Conservation (phyloP, 2,113 vertebrate species). For the Vulpes lagopus region DNA sequence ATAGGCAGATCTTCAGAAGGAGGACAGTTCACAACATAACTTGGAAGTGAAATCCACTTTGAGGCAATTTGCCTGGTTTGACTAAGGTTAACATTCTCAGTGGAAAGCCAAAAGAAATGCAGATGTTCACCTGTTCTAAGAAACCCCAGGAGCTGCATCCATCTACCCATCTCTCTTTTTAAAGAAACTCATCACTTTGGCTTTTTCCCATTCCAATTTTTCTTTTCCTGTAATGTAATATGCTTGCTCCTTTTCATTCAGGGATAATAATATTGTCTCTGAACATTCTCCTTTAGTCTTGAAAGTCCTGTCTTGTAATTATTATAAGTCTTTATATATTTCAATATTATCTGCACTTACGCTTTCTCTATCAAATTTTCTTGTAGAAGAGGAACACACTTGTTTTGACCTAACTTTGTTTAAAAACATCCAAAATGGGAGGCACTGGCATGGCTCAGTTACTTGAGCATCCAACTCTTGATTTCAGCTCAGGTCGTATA, state of each 20-base stretch:
- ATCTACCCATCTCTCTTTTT: background rate
- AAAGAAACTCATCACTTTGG: background rate
- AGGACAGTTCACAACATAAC: background rate
- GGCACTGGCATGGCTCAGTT: background rate
- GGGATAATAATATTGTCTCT: background rate
- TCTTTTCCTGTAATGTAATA: background rate
- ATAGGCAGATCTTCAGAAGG: background rate
- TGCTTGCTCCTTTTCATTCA: background rate
- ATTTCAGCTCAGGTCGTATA: background rate
- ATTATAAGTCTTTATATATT: background rate
- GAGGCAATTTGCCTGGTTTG: background rate
- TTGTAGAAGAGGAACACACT: background rate
- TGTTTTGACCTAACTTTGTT: background rate
- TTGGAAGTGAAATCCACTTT: background rate
- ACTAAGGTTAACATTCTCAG: background rate
- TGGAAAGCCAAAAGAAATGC: background rate
- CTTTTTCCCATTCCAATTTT: background rate
- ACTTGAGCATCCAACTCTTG: background rate
- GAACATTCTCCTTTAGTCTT: background rate
- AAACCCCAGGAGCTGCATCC: background rate
- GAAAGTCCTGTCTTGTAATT: background rate
- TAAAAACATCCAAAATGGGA: background rate
- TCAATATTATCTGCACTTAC: background rate
- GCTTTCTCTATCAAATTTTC: background rate
- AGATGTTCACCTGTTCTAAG: background rate